Percentiles rank a stretch among this genome's conserved stretches.
Conservation (phyloP, 1,140 invertebrate genomes). For the Plutomurus gul region DNA sequence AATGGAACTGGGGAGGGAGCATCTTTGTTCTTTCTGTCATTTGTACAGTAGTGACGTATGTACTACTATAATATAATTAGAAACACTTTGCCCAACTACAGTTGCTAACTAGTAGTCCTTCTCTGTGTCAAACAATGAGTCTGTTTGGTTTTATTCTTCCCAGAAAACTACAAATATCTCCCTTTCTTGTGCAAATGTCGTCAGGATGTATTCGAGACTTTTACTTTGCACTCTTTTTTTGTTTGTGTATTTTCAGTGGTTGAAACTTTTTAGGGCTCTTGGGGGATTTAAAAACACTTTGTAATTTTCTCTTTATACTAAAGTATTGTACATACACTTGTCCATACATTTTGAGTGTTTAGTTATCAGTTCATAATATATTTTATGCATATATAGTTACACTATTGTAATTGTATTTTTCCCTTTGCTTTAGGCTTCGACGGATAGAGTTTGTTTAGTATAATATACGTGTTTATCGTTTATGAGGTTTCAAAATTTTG, state of each 20-base stretch:
- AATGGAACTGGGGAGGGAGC: slow-evolving; percentile 8
- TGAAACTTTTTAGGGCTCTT: neutral
- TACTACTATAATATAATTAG: too few species aligned
- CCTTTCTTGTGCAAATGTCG: neutral
- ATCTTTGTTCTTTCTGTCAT: neutral
- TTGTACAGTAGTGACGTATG: too few species aligned
- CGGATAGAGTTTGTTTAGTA: too few species aligned
- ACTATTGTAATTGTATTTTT: too few species aligned
- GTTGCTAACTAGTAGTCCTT: too few species aligned
- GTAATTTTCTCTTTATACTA: neutral
- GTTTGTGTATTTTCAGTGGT: slow-evolving; percentile 11
- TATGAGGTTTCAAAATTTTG: too few species aligned
- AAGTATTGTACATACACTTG: neutral
- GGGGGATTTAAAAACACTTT: neutral
- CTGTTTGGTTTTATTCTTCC: neutral
- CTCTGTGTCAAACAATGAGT: neutral
- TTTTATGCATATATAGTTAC: neutral
- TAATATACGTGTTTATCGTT: too few species aligned
- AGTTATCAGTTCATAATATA: neutral
- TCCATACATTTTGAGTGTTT: neutral
- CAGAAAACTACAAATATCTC: neutral
- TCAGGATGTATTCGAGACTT: neutral
- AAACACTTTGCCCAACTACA: too few species aligned
- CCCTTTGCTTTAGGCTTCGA: too few species aligned
- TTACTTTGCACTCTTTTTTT: neutral